Evolutionary conservation across 2,888 invertebrate genomes (phyloP).

Genomic region (Oxycera nigricornis): DNA sequence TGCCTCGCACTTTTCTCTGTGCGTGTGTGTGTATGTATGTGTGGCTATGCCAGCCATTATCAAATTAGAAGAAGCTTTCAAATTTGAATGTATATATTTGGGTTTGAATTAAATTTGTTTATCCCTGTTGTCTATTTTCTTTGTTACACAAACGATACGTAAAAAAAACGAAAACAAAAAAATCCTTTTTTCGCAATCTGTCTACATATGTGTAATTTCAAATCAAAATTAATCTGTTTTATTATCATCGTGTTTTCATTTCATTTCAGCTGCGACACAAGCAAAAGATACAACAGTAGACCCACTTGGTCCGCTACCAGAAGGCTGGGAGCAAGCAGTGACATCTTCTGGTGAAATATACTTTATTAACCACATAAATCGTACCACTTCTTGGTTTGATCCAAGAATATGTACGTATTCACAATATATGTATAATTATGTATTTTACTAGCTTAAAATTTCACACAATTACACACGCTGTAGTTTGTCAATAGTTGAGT

Average conservation of each 20-base stretch:
- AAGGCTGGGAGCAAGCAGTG: slow-evolving; percentile 92
- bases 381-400: slow-evolving; percentile 98
- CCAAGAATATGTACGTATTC: slow-evolving; percentile 91
- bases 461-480: background rate
- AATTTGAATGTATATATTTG: no score
- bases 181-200: no score
- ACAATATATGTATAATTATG: slow-evolving; percentile 24
- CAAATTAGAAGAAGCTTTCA: no score
- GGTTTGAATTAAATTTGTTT: no score
- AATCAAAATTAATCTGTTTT: background rate
- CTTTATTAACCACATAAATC: slow-evolving; percentile 85
- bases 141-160: no score
- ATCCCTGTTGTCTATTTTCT: no score
- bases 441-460: slow-evolving; percentile 22
- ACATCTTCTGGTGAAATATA: slow-evolving; percentile 88
- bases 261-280: slow-evolving; percentile 43
- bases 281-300: slow-evolving; percentile 49
- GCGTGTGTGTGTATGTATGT: no score
- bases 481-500: no score
- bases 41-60: no score
- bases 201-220: background rate
- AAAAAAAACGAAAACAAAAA: no score
- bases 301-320: slow-evolving; percentile 80
- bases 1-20: no score
- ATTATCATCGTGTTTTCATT: slow-evolving; percentile 5